These are phyloP conservation scores for Agriopis marginaria DNA, from an alignment of 2,888 invertebrate genomes.

Conservation along the genomic window DNA sequence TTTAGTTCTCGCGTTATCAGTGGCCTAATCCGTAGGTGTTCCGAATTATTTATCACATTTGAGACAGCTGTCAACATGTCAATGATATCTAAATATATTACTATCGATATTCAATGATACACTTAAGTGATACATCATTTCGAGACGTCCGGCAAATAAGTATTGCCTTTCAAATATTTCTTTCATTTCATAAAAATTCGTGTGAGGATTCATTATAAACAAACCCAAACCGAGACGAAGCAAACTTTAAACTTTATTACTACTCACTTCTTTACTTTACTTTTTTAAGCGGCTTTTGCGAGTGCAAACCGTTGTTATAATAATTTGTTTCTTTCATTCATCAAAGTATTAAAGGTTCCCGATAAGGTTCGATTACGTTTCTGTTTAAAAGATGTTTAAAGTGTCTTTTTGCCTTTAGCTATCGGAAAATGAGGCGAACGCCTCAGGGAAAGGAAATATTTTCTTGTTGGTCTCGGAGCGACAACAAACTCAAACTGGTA, in stretches of 20 bases:
- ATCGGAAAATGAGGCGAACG: slow-evolving; percentile 59
- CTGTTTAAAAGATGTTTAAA: slow-evolving; percentile 51
- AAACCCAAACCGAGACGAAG: too few relatives aligned
- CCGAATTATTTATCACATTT: slow-evolving; percentile 61
- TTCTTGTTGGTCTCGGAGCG: slow-evolving; percentile 50
- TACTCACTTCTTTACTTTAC: too few relatives aligned
- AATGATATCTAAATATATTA: slow-evolving; percentile 70
- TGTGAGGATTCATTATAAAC: too few relatives aligned
- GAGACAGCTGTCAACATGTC: slow-evolving; percentile 78
- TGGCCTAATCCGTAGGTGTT: slow-evolving; percentile 53
- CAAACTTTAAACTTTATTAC: too few relatives aligned
- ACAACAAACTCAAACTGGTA: slow-evolving; percentile 51
- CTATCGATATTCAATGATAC: slow-evolving; percentile 48
- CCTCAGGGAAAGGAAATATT: slow-evolving; percentile 54
- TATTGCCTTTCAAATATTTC: slow-evolving; percentile 23
- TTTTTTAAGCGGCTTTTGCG: too few relatives aligned
- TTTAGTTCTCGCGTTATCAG: slow-evolving; percentile 62
- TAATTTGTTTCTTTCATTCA: slow-evolving; percentile 25
- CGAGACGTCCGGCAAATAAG: slow-evolving; percentile 30
- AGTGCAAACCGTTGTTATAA: too few relatives aligned
- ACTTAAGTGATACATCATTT: slow-evolving; percentile 48
- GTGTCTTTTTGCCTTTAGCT: slow-evolving; percentile 59
- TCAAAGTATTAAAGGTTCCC: slow-evolving; percentile 39
- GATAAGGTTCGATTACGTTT: slow-evolving; percentile 43
- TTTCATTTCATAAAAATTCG: too few relatives aligned